phyloP scores from a whole-genome alignment of 2,797 vertebrate species.

The Rachycentron canadum region DNA sequence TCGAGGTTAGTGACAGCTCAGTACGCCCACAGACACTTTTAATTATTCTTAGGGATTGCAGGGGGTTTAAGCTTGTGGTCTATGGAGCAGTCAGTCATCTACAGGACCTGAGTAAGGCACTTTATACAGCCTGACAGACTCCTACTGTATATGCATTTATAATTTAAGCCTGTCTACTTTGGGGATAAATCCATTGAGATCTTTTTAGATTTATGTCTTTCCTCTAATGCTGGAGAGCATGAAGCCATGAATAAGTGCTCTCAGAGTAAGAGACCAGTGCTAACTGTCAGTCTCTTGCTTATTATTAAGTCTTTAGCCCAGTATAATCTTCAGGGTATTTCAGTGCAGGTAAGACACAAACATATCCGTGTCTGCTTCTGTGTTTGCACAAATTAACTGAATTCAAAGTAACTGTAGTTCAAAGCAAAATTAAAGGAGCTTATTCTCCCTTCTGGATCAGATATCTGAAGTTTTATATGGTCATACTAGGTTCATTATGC shows the following conservation, averaged over 20 bases:
- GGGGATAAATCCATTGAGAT: slow-evolving; percentile 67
- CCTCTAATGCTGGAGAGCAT: slow-evolving; percentile 60
- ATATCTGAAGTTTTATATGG: slow-evolving; percentile 28
- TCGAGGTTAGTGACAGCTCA: slow-evolving; percentile 83
- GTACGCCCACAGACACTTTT: slow-evolving; percentile 15
- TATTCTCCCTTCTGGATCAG: slow-evolving; percentile 42
- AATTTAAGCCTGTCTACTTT: slow-evolving; percentile 60
- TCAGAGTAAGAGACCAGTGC: slow-evolving; percentile 49
- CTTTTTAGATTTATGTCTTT: slow-evolving; percentile 54
- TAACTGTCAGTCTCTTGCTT: slow-evolving; percentile 44
- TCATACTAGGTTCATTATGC: slow-evolving; percentile 23
- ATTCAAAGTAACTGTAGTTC: slow-evolving; percentile 45
- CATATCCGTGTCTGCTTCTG: slow-evolving; percentile 44
- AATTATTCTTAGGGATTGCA: slow-evolving; percentile 8
- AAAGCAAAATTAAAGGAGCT: slow-evolving; percentile 40
- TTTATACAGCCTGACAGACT: slow-evolving; percentile 56
- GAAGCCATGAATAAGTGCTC: slow-evolving; percentile 73
- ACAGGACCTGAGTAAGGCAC: slow-evolving; percentile 34
- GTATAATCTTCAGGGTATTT: slow-evolving; percentile 66
- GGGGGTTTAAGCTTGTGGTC: slow-evolving; percentile 18
- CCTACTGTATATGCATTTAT: slow-evolving; percentile 62
- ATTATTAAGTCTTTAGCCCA: slow-evolving; percentile 61
- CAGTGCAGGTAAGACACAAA: slow-evolving; percentile 49
- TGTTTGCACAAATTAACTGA: slow-evolving; percentile 64
- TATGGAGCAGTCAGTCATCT: slow-evolving; percentile 38